Percentiles rank a stretch among this genome's conserved stretches.
These are phyloP conservation scores for Drosophila micromelanica DNA, from an alignment of 1,140 invertebrate genomes.

Conservation along the genomic window DNA sequence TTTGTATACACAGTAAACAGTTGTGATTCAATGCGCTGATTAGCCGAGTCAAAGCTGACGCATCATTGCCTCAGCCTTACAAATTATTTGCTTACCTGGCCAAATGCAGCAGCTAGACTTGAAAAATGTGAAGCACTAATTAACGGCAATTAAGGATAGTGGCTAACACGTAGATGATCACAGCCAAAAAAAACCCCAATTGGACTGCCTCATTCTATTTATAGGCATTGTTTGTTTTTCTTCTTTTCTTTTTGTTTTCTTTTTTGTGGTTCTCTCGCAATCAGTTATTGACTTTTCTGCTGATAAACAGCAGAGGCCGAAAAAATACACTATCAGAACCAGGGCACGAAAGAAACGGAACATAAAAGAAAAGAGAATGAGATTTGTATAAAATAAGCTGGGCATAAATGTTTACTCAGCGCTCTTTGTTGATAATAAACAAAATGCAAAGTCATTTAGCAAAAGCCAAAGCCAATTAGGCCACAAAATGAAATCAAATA, in stretches of 20 bases:
- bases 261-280: slow-evolving; percentile 39
- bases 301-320: slow-evolving; percentile 55
- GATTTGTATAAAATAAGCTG: slow-evolving; percentile 22
- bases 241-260: slow-evolving; percentile 21
- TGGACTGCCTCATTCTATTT: slow-evolving; percentile 43
- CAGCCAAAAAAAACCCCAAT: slow-evolving; percentile 18
- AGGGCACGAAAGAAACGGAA: slow-evolving; percentile 10
- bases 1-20: slow-evolving; percentile 12
- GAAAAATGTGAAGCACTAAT: slow-evolving; percentile 5
- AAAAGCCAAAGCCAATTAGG: slow-evolving; percentile 34
- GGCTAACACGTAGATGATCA: background rate
- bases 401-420: slow-evolving; percentile 43
- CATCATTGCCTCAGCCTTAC: slow-evolving; percentile 16
- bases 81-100: slow-evolving; percentile 5
- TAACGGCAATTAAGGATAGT: background rate
- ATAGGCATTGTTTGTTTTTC: slow-evolving; percentile 52
- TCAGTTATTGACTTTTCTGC: slow-evolving; percentile 78
- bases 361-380: slow-evolving; percentile 9
- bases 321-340: slow-evolving; percentile 20
- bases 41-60: slow-evolving; percentile 49
- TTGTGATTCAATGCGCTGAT: slow-evolving; percentile 42
- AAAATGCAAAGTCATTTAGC: slow-evolving; percentile 54
- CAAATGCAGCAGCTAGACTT: slow-evolving; percentile 14
- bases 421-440: slow-evolving; percentile 54
- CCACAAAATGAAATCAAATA: slow-evolving; percentile 22